Conservation (phyloP, 92 coral and sea anemone species). For the Epizoanthus rinbou region DNA sequence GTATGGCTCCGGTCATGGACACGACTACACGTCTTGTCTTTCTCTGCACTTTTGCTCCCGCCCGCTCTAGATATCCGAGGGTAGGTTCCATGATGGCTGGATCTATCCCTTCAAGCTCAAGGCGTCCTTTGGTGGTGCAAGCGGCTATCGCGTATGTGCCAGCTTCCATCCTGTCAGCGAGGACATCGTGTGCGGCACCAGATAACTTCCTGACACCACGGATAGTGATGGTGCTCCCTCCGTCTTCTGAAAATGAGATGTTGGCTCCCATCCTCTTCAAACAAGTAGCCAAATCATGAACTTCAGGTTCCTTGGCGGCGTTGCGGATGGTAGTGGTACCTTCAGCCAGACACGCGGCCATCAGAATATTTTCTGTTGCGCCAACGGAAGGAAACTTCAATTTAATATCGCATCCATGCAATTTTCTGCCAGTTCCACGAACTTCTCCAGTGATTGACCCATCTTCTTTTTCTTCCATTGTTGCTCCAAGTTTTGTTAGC, state of each 20-base stretch:
- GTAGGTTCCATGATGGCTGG: constrained; percentile 33
- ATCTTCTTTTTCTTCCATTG: neutral
- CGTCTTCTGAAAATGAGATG: constrained; percentile 19
- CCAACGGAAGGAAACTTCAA: constrained; percentile 54
- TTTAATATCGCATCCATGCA: constrained; percentile 32
- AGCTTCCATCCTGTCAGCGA: constrained; percentile 69
- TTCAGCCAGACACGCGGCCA: constrained; percentile 63
- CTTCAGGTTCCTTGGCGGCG: constrained; percentile 66
- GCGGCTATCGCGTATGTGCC: constrained; percentile 72
- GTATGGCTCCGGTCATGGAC: neutral
- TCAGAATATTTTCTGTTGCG: constrained; percentile 60
- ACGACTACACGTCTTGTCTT: neutral
- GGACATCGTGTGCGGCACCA: constrained; percentile 44
- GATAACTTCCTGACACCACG: constrained; percentile 33
- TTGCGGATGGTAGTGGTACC: constrained; percentile 57
- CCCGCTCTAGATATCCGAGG: constrained; percentile 42
- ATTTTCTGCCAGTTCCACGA: neutral
- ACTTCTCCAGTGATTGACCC: neutral
- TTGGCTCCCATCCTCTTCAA: constrained; percentile 52
- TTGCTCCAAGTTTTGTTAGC: constrained; percentile 54
- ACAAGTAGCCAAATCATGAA: constrained; percentile 54
- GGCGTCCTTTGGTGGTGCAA: constrained; percentile 48
- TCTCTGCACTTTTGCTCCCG: constrained; percentile 50
- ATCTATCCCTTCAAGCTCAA: constrained; percentile 32
- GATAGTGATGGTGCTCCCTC: constrained; percentile 21